These are phyloP conservation scores for Myotis yumanensis DNA, from an alignment of 2,113 vertebrate species.

Conservation along the genomic window DNA sequence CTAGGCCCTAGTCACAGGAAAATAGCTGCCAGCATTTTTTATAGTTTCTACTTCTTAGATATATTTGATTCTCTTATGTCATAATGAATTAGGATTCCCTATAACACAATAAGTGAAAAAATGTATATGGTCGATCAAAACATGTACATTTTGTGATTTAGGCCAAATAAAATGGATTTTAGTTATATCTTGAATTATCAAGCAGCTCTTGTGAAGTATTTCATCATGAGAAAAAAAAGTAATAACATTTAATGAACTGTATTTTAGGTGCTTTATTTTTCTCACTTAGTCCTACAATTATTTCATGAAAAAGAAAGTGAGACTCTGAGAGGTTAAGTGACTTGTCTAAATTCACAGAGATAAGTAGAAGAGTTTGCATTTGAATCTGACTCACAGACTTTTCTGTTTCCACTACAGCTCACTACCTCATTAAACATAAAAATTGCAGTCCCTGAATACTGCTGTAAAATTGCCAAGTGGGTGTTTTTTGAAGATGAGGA, in stretches of 20 bases:
- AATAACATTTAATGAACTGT: constrained; percentile 46
- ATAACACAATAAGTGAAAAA: constrained; percentile 33
- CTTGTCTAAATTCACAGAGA: constrained; percentile 5
- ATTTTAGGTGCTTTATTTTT: constrained; percentile 53
- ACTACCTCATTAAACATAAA: constrained; percentile 56
- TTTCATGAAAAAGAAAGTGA: constrained; percentile 49
- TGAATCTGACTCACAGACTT: constrained; percentile 32
- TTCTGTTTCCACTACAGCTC: background rate
- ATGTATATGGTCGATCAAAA: background rate
- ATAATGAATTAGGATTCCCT: constrained; percentile 40
- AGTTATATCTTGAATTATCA: constrained; percentile 47
- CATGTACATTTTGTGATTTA: constrained; percentile 41
- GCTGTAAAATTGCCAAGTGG: constrained; percentile 38
- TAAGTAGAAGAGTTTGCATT: constrained; percentile 42
- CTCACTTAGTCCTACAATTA: constrained; percentile 37
- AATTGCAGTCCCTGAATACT: constrained; percentile 24
- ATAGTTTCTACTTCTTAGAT: constrained; percentile 44
- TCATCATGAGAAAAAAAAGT: constrained; percentile 32
- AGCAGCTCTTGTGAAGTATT: constrained; percentile 14
- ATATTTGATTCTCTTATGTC: constrained; percentile 52
- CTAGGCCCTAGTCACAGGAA: background rate
- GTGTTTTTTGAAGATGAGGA: constrained; percentile 45
- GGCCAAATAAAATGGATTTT: constrained; percentile 57
- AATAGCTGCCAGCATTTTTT: constrained; percentile 39
- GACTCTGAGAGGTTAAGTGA: constrained; percentile 21